Conservation (phyloP, 2,797 vertebrate species). For the Protosalanx chinensis region DNA sequence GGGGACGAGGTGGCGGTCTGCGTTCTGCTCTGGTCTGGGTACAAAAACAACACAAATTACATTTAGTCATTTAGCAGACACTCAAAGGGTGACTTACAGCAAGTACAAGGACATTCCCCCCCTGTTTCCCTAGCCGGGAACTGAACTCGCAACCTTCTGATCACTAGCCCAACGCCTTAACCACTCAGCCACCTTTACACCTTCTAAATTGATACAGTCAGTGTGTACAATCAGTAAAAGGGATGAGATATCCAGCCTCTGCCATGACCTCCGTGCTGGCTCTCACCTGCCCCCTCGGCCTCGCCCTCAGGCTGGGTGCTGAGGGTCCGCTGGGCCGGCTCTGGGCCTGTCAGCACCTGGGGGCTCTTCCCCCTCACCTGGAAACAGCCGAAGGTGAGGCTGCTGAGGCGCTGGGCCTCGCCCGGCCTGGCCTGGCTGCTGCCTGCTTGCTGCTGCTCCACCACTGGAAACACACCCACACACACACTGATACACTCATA, state of each 20-base stretch:
- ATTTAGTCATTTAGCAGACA: no score
- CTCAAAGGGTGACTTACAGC: no score
- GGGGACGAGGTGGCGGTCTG: conserved; percentile 58
- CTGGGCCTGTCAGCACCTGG: conserved; percentile 76
- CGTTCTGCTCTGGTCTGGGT: conserved; percentile 71
- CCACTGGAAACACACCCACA: conserved; percentile 44
- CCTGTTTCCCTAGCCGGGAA: no score
- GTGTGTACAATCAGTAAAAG: not conserved
- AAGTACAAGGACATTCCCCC: no score
- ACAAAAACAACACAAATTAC: not conserved
- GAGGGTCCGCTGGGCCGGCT: conserved; percentile 72
- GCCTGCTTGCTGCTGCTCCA: conserved; percentile 57
- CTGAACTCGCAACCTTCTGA: no score
- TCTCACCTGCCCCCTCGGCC: conserved; percentile 46
- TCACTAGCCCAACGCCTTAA: no score
- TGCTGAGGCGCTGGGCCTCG: conserved; percentile 88
- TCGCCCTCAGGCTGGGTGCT: conserved; percentile 52
- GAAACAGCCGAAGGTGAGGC: conserved; percentile 93
- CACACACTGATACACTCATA: not conserved
- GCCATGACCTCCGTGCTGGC: not conserved
- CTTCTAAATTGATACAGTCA: no score
- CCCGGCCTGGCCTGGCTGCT: conserved; percentile 57
- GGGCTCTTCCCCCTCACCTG: conserved; percentile 87
- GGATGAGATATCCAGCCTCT: not conserved
- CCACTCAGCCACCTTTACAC: no score